Conservation (phyloP, 2,113 vertebrate genomes). For the Saguinus imperator region DNA sequence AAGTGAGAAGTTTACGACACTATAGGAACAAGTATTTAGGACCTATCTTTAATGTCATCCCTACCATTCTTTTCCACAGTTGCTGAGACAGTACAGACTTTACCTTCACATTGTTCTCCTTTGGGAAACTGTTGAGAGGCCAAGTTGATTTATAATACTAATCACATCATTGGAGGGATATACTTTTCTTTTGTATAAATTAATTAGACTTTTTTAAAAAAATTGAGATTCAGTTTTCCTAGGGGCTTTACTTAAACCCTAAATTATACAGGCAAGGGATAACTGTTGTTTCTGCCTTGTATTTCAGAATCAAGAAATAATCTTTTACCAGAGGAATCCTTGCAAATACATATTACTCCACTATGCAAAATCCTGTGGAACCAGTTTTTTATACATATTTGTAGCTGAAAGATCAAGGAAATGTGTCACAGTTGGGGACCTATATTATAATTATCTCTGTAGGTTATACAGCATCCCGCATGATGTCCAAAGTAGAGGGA, state of each 20-base stretch:
- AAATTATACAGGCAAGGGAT: not conserved
- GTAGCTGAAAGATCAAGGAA: slow-evolving; percentile 5
- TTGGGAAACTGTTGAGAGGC: not conserved
- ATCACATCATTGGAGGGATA: not conserved
- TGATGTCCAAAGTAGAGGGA: not conserved
- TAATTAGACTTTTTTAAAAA: not conserved
- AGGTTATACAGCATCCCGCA: not conserved
- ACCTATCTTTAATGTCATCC: no score
- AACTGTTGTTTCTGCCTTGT: slow-evolving; percentile 13
- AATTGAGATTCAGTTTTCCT: not conserved
- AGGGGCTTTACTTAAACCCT: not conserved
- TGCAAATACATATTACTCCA: not conserved
- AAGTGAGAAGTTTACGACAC: not conserved
- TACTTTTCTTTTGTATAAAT: slow-evolving; percentile 20
- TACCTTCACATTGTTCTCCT: not conserved
- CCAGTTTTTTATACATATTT: not conserved
- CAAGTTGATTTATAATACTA: not conserved
- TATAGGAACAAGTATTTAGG: not conserved
- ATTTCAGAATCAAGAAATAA: slow-evolving; percentile 44
- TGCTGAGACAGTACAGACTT: not conserved
- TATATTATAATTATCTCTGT: not conserved
- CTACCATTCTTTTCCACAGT: not conserved
- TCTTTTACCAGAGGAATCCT: slow-evolving; percentile 34
- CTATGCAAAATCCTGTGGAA: not conserved
- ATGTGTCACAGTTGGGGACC: not conserved